A percentile compares a stretch with the other conserved stretches of the same genome.
Evolutionary conservation across 1,140 invertebrate genomes (phyloP).

Genomic region (Calosoma granatense): DNA sequence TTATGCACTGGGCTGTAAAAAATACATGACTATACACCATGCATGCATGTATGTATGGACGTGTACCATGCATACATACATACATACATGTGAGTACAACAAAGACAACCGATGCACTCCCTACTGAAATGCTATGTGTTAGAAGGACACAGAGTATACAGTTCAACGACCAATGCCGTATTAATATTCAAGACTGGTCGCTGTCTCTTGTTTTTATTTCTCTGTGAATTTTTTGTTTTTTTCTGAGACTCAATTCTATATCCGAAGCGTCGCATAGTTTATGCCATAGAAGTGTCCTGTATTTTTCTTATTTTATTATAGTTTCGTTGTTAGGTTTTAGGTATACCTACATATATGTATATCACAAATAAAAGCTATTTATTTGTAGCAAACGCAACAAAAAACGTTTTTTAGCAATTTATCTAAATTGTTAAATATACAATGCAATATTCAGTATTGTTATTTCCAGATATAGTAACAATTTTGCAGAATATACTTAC

Average conservation of each 20-base stretch:
- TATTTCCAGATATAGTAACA: background rate
- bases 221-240: background rate
- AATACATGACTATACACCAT: too few species aligned
- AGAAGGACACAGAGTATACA: background rate
- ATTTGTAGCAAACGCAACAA: background rate
- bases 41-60: too few species aligned
- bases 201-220: background rate
- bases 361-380: background rate
- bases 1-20: too few species aligned
- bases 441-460: background rate
- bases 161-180: background rate
- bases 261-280: background rate
- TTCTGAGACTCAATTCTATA: background rate
- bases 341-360: background rate
- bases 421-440: background rate
- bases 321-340: background rate
- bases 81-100: background rate
- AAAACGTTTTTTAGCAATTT: too few species aligned
- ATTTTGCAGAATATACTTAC: too few species aligned
- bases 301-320: background rate
- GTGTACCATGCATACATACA: slow-evolving; percentile 1
- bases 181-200: background rate
- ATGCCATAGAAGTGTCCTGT: background rate
- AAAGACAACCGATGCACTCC: too few species aligned
- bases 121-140: too few species aligned